phyloP scores from a whole-genome alignment of 2,888 invertebrate species.

The Isoperla grammatica region DNA sequence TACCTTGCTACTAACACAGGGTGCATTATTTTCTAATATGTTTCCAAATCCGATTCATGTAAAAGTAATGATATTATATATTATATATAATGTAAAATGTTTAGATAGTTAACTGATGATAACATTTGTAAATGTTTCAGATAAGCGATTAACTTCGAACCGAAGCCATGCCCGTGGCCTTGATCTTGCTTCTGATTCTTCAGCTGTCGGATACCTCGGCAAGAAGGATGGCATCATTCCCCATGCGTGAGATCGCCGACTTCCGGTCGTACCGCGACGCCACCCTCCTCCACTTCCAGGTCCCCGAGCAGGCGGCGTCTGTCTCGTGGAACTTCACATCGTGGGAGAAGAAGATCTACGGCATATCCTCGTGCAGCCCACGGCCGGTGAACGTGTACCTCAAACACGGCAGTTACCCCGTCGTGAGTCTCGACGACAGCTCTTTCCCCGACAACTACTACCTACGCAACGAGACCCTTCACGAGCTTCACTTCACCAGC shows the following conservation, averaged over 20 bases:
- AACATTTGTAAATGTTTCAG: background rate
- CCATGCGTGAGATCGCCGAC: constrained; percentile 35
- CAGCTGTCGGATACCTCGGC: background rate
- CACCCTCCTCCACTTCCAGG: constrained; percentile 52
- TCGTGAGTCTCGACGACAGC: constrained; percentile 75
- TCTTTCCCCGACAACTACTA: constrained; percentile 62
- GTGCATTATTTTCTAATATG: no score
- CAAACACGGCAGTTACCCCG: constrained; percentile 76
- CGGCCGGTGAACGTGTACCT: constrained; percentile 46
- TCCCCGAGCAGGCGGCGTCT: constrained; percentile 48
- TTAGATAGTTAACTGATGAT: no score
- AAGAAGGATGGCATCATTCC: background rate
- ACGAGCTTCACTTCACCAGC: constrained; percentile 36
- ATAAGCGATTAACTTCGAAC: background rate
- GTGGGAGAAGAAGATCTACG: constrained; percentile 31
- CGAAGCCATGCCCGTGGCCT: background rate
- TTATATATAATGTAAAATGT: no score
- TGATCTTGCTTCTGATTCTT: constrained; percentile 1
- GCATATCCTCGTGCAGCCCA: constrained; percentile 33
- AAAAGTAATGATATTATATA: no score
- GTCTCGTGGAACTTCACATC: constrained; percentile 45
- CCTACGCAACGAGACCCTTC: constrained; percentile 33
- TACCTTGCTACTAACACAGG: no score
- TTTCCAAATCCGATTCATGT: no score
- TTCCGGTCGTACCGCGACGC: constrained; percentile 54